Base-by-base conservation (phyloP, 2,113 vertebrate genomes). In the Saccopteryx leptura region DNA sequence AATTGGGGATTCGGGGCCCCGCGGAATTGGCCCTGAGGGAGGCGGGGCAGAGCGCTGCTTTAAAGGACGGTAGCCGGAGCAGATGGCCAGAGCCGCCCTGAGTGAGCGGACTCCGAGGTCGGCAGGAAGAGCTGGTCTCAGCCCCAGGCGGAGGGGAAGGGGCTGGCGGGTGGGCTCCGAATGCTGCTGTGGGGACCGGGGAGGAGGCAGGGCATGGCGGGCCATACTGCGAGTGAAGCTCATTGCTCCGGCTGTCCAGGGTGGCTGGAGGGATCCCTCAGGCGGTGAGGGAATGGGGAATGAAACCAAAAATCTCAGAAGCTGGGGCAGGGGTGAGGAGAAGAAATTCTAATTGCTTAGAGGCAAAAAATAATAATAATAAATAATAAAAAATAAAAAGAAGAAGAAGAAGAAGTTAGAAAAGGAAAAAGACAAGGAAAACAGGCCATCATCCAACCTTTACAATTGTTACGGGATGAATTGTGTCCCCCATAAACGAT, bases 151-250 rank as follows among this genome's bases (percentile, higher is more conserved):
- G 28, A 69, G 56, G 24, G 61, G 10, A 60, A 12, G 28, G 3
- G 7, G 5, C 26, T 23, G 39, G 39, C 33, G 8, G 54, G 21
- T 39, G 24, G 2, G 72, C 69, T 71, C 46, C 1, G 33, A 3
- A 18, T 11, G 18, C 28, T 2, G 46, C 18, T 0, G 6, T 2
- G 17, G 79, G 71, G 63, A 54, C 19, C 0, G 31, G 78, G 63
- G 65, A 4, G 69, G 65, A 11, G n/a, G n/a, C 69, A 14, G 61
- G 50, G 50, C 33, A 39, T 31, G 60, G 48, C 0, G 0, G 48
- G n/a, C 0, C 0, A n/a, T 7, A 14, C 4, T 14, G 12, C 12
- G 0, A 0, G 61, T 13, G 74, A 52, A 28, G 18, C 33, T 58
- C 72, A 68, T 26, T 1, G 76, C 3, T 3, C 50, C 21, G 7